A percentile compares a stretch with the other conserved stretches of the same genome.
Conservation (phyloP, 2,113 vertebrate species). For the Heterocephalus glaber region DNA sequence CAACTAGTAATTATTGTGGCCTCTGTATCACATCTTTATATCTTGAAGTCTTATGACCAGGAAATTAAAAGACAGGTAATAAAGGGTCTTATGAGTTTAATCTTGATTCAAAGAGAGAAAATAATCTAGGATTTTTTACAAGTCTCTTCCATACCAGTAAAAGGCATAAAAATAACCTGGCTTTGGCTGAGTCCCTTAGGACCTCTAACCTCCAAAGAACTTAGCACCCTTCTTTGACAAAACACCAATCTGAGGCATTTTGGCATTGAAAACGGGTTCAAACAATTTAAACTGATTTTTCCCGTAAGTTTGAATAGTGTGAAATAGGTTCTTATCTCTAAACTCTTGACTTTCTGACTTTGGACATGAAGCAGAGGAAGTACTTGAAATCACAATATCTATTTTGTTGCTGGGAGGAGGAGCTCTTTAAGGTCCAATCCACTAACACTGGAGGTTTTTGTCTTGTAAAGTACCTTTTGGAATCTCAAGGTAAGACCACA, state of each 20-base stretch:
- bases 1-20: background rate
- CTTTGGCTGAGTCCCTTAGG: background rate
- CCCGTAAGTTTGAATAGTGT: background rate
- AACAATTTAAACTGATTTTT: conserved; percentile 13
- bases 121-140: background rate
- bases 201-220: background rate
- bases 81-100: background rate
- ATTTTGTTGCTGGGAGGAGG: background rate
- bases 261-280: background rate
- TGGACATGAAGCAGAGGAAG: background rate
- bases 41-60: conserved; percentile 7
- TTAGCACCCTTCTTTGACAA: background rate
- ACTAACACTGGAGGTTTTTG: background rate
- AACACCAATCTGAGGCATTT: background rate
- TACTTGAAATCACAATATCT: background rate
- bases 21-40: background rate
- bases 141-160: background rate
- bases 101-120: conserved; percentile 25
- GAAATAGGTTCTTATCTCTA: background rate
- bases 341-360: background rate
- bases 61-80: conserved; percentile 1
- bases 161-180: background rate
- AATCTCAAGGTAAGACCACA: background rate
- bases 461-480: background rate
- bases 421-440: background rate